Percentiles rank a stretch among this genome's conserved stretches.
Conservation (phyloP, 2,113 vertebrate species). For the Scolopax mira region DNA sequence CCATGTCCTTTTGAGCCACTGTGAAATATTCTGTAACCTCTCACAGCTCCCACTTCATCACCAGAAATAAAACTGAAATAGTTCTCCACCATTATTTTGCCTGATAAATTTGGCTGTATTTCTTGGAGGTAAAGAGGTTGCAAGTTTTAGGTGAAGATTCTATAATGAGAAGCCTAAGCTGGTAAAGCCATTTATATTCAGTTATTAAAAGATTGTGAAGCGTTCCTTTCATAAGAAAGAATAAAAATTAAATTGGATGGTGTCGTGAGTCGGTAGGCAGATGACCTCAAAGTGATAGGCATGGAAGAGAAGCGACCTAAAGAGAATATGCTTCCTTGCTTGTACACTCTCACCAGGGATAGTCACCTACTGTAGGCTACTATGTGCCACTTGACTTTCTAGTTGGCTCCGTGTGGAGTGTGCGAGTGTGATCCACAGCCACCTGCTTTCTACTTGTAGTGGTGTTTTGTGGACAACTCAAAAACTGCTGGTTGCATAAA, state of each 20-base stretch:
- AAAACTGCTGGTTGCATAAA: not conserved
- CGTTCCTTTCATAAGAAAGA: not conserved
- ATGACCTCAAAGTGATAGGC: not conserved
- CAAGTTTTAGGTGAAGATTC: not conserved
- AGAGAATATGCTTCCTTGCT: not conserved
- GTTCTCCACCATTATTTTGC: not conserved
- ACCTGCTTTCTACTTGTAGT: rapidly evolving
- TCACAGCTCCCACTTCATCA: not conserved
- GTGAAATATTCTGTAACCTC: not conserved
- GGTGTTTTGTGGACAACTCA: not conserved
- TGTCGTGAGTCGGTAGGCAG: not conserved
- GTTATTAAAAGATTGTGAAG: not conserved
- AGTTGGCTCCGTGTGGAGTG: rapidly evolving
- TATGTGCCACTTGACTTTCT: not conserved
- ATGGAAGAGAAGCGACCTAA: not conserved
- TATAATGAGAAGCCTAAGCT: not conserved
- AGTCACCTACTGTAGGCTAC: not conserved
- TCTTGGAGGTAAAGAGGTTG: not conserved
- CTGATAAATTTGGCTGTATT: not conserved
- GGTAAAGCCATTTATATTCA: not conserved
- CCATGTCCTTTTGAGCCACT: not conserved
- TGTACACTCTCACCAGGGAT: rapidly evolving
- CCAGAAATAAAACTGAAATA: not conserved
- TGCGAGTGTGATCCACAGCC: rapidly evolving
- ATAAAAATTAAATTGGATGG: not conserved